Evolutionary conservation across 2,888 invertebrate genomes (phyloP), one percentile per base, ranked within the genome.

Genomic region (Pseudoips prasinana): DNA sequence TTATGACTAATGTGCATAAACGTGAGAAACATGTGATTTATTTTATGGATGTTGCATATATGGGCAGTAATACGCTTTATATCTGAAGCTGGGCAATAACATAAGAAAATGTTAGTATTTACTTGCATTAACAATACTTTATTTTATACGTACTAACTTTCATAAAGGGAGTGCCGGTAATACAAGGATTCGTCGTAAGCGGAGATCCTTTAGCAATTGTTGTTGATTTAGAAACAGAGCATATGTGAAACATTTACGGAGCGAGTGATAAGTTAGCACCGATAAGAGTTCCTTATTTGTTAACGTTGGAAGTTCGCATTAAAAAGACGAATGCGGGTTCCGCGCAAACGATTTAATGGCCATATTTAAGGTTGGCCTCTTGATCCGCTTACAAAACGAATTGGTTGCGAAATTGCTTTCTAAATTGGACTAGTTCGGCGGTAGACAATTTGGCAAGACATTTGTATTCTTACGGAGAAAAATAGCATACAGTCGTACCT

Each of bases 371-470:
- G 73, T 68, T 78, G 75, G 69, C 78, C 81, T 78, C 80, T 82
- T 84, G 83, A 86, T 84, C 79, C 79, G 79, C 73, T 82, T 78
- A 78, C 78, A 77, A 82, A 86, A 86, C 80, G 84, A 85, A 87
- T 86, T 81, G 84, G 83, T 81, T 76, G 70, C 77, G 76, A 86
- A 87, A 87, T 87, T 87, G 86, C 85, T 86, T 85, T 85, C 84
- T 75, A 83, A 86, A 87, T 87, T 84, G 87, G 81, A 83, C 84
- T 80, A 84, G 84, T 86, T 82, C 72, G 77, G 77, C 71, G 79
- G 80, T 73, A 85, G 85, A 87, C 87, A 82, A 85, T 85, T 87
- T 86, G 83, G 86, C 84, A 82, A 84, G 86, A 77, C 84, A 87
- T 87, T 87, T 87, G 86, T 87, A 86, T 87, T 87, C 86, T 74